These are phyloP conservation scores for Tretioscincus oriximinensis DNA, from an alignment of 2,113 vertebrate genomes.

Conservation along the genomic window DNA sequence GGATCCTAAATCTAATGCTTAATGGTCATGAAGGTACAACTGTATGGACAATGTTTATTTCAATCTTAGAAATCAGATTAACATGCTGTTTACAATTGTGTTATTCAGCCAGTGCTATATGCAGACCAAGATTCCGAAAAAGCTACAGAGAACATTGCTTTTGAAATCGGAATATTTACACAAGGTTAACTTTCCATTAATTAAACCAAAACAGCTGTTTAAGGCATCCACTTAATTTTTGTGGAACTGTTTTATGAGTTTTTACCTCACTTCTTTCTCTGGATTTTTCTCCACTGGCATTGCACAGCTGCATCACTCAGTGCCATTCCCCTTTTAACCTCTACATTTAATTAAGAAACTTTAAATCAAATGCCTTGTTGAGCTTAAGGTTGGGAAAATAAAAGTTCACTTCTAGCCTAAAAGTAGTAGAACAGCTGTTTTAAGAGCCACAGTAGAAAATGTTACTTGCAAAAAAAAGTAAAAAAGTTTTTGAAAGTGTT, in stretches of 20 bases:
- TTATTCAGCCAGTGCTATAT: not conserved
- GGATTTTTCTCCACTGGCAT: constrained; percentile 50
- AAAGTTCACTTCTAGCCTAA: constrained; percentile 64
- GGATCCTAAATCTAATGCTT: too few relatives aligned
- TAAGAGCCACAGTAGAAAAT: constrained; percentile 64
- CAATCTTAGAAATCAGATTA: not conserved
- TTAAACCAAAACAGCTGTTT: constrained; percentile 41
- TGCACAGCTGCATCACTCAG: constrained; percentile 63
- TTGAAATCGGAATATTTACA: constrained; percentile 35
- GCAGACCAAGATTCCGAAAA: constrained; percentile 8
- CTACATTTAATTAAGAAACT: constrained; percentile 65
- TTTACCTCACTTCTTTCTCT: constrained; percentile 63
- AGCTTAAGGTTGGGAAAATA: constrained; percentile 59
- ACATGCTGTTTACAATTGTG: not conserved
- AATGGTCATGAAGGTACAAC: not conserved
- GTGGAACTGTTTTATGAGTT: constrained; percentile 54
- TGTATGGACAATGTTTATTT: not conserved
- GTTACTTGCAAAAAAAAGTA: constrained; percentile 60
- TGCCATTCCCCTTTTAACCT: constrained; percentile 58
- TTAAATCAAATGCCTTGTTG: constrained; percentile 60
- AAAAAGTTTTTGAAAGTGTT: constrained; percentile 52
- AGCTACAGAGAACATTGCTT: constrained; percentile 32
- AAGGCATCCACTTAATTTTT: constrained; percentile 19
- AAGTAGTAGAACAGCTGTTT: constrained; percentile 64
- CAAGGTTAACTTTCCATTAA: constrained; percentile 46